Conservation (phyloP, 2,797 vertebrate genomes). For the Etheostoma nigrum region DNA sequence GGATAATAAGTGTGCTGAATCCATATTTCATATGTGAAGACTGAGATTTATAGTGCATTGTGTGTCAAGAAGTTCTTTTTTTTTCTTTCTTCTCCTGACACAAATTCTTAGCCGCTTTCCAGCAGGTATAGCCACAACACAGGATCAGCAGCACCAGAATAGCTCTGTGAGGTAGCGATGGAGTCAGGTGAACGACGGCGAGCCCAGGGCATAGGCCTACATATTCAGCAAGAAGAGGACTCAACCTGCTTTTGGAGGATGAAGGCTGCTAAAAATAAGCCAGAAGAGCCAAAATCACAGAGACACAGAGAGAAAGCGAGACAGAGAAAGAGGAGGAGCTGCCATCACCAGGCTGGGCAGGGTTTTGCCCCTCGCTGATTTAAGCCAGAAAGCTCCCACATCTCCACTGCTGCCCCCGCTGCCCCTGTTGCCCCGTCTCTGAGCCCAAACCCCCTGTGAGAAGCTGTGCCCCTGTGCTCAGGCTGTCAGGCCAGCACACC, state of each 20-base stretch:
- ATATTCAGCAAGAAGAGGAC: slow-evolving; percentile 83
- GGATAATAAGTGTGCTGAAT: slow-evolving; percentile 70
- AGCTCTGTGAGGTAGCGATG: slow-evolving; percentile 55
- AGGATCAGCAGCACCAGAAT: slow-evolving; percentile 69
- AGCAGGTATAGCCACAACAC: slow-evolving; percentile 71
- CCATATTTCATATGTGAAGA: slow-evolving; percentile 69
- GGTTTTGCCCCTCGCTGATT: slow-evolving; percentile 87
- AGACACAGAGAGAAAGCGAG: slow-evolving; percentile 32
- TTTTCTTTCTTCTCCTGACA: slow-evolving; percentile 41
- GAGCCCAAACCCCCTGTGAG: slow-evolving; percentile 88
- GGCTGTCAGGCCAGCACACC: slow-evolving; percentile 95
- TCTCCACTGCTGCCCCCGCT: slow-evolving; percentile 87
- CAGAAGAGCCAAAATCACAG: slow-evolving; percentile 70
- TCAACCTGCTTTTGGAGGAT: slow-evolving; percentile 80
- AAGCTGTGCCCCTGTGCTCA: slow-evolving; percentile 91
- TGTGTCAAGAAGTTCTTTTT: slow-evolving; percentile 50
- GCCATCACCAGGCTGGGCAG: slow-evolving; percentile 72
- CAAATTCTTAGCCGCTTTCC: slow-evolving; percentile 48
- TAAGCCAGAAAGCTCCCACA: slow-evolving; percentile 84
- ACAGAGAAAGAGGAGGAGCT: slow-evolving; percentile 66
- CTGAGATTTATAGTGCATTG: slow-evolving; percentile 59
- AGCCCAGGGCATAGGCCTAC: slow-evolving; percentile 83
- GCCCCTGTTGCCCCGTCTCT: slow-evolving; percentile 89
- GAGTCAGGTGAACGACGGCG: slow-evolving; percentile 63
- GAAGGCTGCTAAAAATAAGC: slow-evolving; percentile 83